Base-by-base conservation (phyloP, 2,113 vertebrate species). In the Suncus etruscus region DNA sequence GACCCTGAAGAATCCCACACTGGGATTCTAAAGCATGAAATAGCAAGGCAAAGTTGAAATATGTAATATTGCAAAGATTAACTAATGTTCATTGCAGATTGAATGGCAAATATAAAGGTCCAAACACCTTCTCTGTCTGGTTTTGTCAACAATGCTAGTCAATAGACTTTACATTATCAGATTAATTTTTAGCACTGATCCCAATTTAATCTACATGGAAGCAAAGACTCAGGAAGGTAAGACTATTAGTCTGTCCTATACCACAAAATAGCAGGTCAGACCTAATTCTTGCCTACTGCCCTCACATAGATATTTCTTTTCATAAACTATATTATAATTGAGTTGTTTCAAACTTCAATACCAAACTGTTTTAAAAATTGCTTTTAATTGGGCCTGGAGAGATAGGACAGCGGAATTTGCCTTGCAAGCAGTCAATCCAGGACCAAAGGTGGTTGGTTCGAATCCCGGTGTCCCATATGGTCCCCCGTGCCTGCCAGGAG, bases 51-150 rank as follows among this genome's bases (percentile, higher is more conserved):
- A 68, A n/a, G 12, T 8, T 32, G 45, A 48, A 75, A 10, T 5
- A 12, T 2, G 22, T 78, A 50, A 2, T 0, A 18, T 14, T 58
- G 11, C 29, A 11, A 6, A n/a, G 27, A 12, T 68, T 77, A 25
- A 4, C 25, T 9, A 11, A 27, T 6, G 11, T n/a, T 15, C 51
- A 31, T 16, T 22, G 29, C 20, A 48, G 25, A 29, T 24, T 18
- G 8, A 50, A 9, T 9, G 29, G 39, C 12, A 6, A 1, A 0
- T 3, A 2, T 3, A 0, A 70, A 65, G 69, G 18, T 47, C 16
- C 16, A 8, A 25, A 29, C 0, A 22, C 11, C 24, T 31, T 11
- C 1, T 12, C n/a, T 16, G 0, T 16, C 50, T 27, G n/a, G n/a
- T 31, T 1, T 31, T 31, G 75, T 83, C 24, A 51, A 20, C 2